phyloP scores from a whole-genome alignment of 1,140 invertebrate species.

The Drosophila bipectinata region DNA sequence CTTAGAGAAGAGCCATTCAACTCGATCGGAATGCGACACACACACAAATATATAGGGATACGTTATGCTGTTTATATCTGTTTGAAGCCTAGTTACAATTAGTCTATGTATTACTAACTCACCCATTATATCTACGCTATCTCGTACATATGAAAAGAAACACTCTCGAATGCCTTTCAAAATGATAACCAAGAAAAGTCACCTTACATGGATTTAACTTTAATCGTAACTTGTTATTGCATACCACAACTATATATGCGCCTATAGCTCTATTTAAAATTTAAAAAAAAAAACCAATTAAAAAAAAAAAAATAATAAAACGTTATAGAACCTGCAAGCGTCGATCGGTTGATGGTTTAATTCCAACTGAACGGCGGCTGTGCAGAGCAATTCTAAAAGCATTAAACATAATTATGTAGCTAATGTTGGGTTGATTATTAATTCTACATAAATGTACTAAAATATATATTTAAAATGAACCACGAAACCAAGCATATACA shows the following conservation, averaged over 20 bases:
- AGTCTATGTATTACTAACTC: conserved; percentile 33
- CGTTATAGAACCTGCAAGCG: conserved; percentile 19
- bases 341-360: conserved; percentile 5
- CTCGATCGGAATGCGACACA: conserved; percentile 12
- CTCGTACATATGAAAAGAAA: conserved; percentile 46
- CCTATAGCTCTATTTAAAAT: conserved; percentile 49
- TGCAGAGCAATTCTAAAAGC: conserved; percentile 35
- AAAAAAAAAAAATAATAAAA: conserved; percentile 28
- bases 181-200: conserved; percentile 56
- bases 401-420: conserved; percentile 71
- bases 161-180: conserved; percentile 77
- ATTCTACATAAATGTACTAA: conserved; percentile 55
- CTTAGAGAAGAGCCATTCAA: conserved; percentile 6
- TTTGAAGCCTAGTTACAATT: conserved; percentile 62
- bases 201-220: conserved; percentile 38
- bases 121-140: conserved; percentile 48
- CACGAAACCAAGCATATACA: conserved; percentile 46
- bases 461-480: conserved; percentile 21
- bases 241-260: conserved; percentile 60
- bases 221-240: conserved; percentile 74
- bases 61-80: conserved; percentile 65
- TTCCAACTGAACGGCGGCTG: background rate
- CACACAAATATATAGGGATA: conserved; percentile 26
- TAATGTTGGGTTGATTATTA: conserved; percentile 72
- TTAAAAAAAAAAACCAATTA: conserved; percentile 29